These are phyloP conservation scores for Piscicola geometra DNA, from an alignment of 2,888 invertebrate genomes.

Conservation along the genomic window DNA sequence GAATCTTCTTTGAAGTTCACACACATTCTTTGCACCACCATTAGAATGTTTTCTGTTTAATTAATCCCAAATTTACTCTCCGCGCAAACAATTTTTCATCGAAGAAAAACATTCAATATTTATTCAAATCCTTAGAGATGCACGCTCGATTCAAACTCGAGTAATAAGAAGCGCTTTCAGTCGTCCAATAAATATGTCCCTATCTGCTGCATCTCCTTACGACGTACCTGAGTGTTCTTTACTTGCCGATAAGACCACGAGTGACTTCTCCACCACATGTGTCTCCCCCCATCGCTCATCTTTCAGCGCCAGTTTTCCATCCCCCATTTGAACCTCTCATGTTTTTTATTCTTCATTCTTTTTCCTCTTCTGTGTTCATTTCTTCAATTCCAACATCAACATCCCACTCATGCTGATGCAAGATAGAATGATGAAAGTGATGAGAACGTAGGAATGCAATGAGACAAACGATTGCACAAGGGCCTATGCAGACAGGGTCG, in stretches of 20 bases:
- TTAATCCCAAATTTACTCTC: background rate
- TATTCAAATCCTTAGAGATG: too few relatives aligned
- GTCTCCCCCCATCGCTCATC: background rate
- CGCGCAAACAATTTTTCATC: background rate
- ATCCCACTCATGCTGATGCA: background rate
- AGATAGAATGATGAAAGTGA: too few relatives aligned
- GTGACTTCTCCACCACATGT: background rate
- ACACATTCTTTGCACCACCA: background rate
- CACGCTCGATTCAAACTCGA: background rate
- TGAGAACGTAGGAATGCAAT: too few relatives aligned
- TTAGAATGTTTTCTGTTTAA: slow-evolving; percentile 6
- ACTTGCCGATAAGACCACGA: background rate
- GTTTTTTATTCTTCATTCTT: too few relatives aligned
- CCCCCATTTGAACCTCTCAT: background rate
- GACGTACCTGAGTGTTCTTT: background rate
- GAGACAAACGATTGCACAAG: too few relatives aligned
- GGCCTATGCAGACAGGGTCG: background rate
- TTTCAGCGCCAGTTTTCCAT: background rate
- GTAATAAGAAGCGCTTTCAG: background rate
- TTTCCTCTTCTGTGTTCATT: background rate
- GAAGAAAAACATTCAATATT: too few relatives aligned
- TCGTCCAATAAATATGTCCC: background rate
- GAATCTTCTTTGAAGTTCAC: background rate
- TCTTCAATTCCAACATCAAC: background rate
- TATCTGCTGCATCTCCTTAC: background rate